These are phyloP conservation scores for Halocynthia roretzi DNA, from an alignment of 23 tunicate species.

Conservation along the genomic window DNA sequence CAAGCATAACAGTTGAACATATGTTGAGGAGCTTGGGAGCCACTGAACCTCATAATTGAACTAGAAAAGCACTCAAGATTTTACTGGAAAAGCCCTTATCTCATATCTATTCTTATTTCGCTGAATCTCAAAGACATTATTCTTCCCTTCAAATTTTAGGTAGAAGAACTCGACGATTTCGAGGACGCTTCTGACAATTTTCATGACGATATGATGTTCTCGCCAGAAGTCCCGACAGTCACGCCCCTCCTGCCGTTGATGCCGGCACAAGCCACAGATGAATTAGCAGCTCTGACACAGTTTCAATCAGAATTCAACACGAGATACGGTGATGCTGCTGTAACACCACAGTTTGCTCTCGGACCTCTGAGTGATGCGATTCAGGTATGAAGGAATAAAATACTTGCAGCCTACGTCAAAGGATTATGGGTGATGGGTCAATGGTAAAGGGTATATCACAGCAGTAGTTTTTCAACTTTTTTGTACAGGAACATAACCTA, in stretches of 20 bases:
- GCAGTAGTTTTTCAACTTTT: no score
- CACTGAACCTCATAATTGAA: background rate
- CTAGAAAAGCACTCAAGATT: no score
- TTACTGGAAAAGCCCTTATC: no score
- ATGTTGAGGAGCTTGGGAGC: background rate
- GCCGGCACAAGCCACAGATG: slow-evolving; percentile 69
- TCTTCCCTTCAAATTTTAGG: no score
- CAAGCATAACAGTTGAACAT: no score
- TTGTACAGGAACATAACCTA: no score
- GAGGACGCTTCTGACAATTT: slow-evolving; percentile 16
- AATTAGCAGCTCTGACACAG: slow-evolving; percentile 43
- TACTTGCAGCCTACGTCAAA: no score
- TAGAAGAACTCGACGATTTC: slow-evolving; percentile 3
- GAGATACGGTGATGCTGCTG: slow-evolving; percentile 46
- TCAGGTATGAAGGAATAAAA: background rate
- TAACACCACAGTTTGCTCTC: slow-evolving; percentile 39
- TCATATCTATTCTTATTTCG: no score
- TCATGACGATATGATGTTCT: background rate
- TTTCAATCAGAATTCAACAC: slow-evolving; percentile 45
- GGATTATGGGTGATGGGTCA: no score
- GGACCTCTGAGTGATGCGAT: slow-evolving; percentile 36
- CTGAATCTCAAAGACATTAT: no score
- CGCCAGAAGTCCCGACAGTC: background rate
- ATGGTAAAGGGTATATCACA: no score
- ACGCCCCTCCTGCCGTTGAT: slow-evolving; percentile 23